Conservation (phyloP, 2,113 vertebrate species). For the Aegotheles bennettii region DNA sequence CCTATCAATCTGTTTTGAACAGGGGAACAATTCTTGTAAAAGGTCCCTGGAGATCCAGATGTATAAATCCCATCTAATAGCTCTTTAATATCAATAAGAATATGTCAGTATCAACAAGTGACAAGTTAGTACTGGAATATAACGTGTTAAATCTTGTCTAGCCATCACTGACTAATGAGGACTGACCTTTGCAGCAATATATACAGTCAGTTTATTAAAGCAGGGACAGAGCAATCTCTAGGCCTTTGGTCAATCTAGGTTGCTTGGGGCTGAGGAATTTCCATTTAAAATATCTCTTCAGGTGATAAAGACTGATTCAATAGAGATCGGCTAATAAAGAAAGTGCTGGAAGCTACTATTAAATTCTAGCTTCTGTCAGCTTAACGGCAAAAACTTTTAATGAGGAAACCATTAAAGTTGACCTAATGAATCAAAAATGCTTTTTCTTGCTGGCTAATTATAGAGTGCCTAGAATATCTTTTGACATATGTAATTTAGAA, state of each 20-base stretch:
- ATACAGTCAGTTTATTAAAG: conserved; percentile 67
- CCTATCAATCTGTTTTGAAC: not conserved
- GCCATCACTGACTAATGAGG: conserved; percentile 42
- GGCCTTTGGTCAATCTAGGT: conserved; percentile 69
- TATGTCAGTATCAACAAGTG: not conserved
- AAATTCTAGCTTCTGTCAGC: conserved; percentile 68
- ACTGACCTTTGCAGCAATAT: conserved; percentile 65
- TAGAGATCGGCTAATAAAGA: conserved; percentile 64
- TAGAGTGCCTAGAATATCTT: conserved; percentile 59
- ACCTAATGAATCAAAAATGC: conserved; percentile 72
- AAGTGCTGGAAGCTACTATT: conserved; percentile 66
- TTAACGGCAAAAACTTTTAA: conserved; percentile 69
- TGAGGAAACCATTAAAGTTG: conserved; percentile 71
- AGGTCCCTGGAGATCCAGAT: not conserved
- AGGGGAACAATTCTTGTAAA: not conserved
- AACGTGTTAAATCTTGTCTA: conserved; percentile 37
- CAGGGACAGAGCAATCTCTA: conserved; percentile 52
- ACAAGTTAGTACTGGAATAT: conserved; percentile 7
- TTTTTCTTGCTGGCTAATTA: conserved; percentile 68
- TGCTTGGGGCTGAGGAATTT: conserved; percentile 73
- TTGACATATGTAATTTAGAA: conserved; percentile 62
- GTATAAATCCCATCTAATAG: not conserved
- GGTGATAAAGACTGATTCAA: conserved; percentile 73
- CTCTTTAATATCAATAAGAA: not conserved
- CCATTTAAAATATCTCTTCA: conserved; percentile 73